phyloP scores from a whole-genome alignment of 2,113 vertebrate species.

The Amazona vittata region DNA sequence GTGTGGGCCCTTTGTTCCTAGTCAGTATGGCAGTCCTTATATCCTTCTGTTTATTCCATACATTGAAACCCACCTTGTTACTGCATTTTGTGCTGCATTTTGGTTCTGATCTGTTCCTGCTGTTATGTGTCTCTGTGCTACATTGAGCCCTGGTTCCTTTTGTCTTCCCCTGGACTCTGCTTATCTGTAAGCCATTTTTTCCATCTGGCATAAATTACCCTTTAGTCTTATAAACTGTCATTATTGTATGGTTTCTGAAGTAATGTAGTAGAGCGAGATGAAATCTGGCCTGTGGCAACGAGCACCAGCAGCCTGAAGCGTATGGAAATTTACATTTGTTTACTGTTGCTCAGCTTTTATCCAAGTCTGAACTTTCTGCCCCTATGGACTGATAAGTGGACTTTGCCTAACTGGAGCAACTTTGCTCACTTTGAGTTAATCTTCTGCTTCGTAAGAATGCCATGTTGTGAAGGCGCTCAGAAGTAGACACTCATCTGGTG shows the following conservation, averaged over 20 bases:
- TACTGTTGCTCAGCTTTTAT: not conserved
- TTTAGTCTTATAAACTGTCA: not conserved
- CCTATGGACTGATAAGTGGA: not conserved
- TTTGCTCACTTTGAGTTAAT: not conserved
- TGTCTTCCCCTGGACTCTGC: not conserved
- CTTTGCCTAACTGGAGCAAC: not conserved
- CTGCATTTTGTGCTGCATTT: not conserved
- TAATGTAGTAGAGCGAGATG: too few relatives aligned
- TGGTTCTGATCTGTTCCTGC: not conserved
- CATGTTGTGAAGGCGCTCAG: not conserved
- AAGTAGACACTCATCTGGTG: not conserved
- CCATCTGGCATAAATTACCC: not conserved
- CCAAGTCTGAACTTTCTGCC: not conserved
- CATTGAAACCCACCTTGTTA: not conserved
- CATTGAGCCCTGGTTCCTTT: not conserved
- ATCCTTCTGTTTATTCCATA: not conserved
- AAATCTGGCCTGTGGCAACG: not conserved
- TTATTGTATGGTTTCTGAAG: not conserved
- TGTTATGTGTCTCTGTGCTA: not conserved
- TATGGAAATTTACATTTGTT: not conserved
- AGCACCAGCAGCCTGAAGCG: not conserved
- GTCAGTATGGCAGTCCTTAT: not conserved
- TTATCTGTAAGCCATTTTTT: not conserved
- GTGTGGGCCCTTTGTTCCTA: not conserved
- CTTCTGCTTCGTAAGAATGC: not conserved